Base-by-base conservation (phyloP, 1,140 invertebrate genomes). In the Anastrepha obliqua region DNA sequence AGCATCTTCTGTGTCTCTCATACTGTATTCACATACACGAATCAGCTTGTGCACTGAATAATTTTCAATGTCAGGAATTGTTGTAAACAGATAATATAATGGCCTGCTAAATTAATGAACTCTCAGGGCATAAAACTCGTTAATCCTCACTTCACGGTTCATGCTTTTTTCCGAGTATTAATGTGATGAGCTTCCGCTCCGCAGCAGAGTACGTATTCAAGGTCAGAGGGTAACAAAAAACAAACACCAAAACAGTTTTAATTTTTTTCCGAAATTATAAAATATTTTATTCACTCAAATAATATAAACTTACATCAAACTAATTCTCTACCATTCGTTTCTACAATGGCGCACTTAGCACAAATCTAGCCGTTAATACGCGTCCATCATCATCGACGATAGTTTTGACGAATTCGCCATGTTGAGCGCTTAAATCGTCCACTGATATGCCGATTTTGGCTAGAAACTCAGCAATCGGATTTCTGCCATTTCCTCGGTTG, bases 381-480 rank as follows among this genome's bases (percentile, higher is more conserved):
- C 91, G 87, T 0, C 91, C 91, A 60, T 92, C 81, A 11, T 89
- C 89, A 20, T 92, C 91, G 58, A 91, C 88, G 86, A 92, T 89
- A 15, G 90, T 92, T 67, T 89, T 91, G 47, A 90, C 42, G 60
- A 91, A 17, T 44, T 74, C 89, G 0, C 91, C 91, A 65, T 90
- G 90, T 11, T 88, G 59, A 0, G 89, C 89, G 1, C 74, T 13
- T n/a, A 92, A 89, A n/a, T 91, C 90, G 8, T 42, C 15, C 9
- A 89, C 87, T 0, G 55, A 89, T 6, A 92, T 87, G 42, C 90
- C 87, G 11, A 91, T 87, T 81, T 88, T 85, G 0, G 88, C 74
- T 3, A 92, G 81, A 44, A 87, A 92, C 8, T 89, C 87, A 0
- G 91, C 91, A 58, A 92, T 92, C 1, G 86, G 7, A 6, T 39